These are phyloP conservation scores for Lytechinus variegatus DNA, from an alignment of 35 echinoderm and acorn worm species.

Conservation along the genomic window DNA sequence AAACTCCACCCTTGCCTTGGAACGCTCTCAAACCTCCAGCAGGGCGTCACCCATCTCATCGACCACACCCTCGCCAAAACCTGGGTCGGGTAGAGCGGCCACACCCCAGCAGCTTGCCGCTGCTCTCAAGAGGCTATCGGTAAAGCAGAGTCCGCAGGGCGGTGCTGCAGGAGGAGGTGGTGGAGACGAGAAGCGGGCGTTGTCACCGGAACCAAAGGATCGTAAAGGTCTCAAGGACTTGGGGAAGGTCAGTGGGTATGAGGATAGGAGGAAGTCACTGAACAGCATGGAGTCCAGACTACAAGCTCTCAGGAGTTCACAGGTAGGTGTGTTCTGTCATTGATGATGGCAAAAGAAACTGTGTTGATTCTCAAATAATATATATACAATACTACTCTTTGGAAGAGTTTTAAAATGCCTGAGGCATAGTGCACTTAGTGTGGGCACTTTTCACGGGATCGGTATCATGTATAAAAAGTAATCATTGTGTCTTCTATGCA, in stretches of 20 bases:
- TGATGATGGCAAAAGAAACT: not conserved
- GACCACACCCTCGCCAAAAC: not conserved
- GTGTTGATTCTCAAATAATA: too few relatives aligned
- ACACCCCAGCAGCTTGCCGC: constrained; percentile 82
- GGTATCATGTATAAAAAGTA: too few relatives aligned
- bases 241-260: constrained; percentile 26
- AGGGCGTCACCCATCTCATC: not conserved
- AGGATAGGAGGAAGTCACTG: constrained; percentile 65
- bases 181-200: not conserved
- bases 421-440: too few relatives aligned
- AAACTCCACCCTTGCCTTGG: not conserved
- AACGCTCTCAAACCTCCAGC: constrained; percentile 27
- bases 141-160: constrained; percentile 51
- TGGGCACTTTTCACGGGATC: too few relatives aligned
- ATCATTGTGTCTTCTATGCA: too few relatives aligned
- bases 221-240: constrained; percentile 30
- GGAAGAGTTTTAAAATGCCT: too few relatives aligned
- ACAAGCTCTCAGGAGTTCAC: constrained; percentile 62
- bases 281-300: constrained; percentile 79
- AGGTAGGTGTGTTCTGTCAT: not conserved
- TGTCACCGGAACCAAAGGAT: not conserved
- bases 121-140: constrained; percentile 71
- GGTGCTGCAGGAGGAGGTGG: constrained; percentile 9
- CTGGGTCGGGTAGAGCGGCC: constrained; percentile 47
- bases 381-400: too few relatives aligned